Evolutionary conservation across 2,113 vertebrate species (phyloP), one percentile per base, ranked within the genome.

Genomic region (Semnornis frantzii): DNA sequence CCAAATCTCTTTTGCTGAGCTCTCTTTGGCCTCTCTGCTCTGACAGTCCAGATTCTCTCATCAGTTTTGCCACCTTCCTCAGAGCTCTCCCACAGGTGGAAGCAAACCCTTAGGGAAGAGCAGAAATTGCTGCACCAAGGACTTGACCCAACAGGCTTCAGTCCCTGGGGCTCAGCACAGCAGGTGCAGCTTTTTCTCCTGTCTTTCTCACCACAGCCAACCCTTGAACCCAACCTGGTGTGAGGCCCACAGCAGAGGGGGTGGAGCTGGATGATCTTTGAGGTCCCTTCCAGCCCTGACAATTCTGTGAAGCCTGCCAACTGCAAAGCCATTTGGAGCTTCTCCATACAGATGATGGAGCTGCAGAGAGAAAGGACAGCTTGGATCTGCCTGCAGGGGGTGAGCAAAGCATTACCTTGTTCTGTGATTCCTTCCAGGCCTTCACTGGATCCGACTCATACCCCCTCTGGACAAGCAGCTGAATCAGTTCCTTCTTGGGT

Each of bases 371-470:
- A 1, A 3, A 28, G 68, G 31, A 34, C 27, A 42, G 15, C 62
- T 31, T 1, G 4, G n/a, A 39, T 33, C 75, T 28, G 20, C 80
- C 77, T 60, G 33, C 77, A 72, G 64, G 83, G 55, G 46, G 12
- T 52, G 66, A 79, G 20, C 6, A 42, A 81, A 23, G 68, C 27
- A 39, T 65, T 97, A 99, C 99, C 98, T 99, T 99, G 82, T 98
- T 98, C 46, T 99, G 99, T 4, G 98, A 96, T 80, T 98, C 95
- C 93, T 99, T 99, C 99, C 99, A 99, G 71, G 97, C 96, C 89
- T 99, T 99, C 75, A 99, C 98, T 1, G 99, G 99, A 90, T 99
- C 99, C 0, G 99, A 99, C 94, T 99, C 99, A 5, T 99, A 99
- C 42, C 99, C 99, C 97, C 99, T 98, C 93, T 98, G 72, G 89